phyloP scores from a whole-genome alignment of 2,888 invertebrate species.

The Leuctra nigra region DNA sequence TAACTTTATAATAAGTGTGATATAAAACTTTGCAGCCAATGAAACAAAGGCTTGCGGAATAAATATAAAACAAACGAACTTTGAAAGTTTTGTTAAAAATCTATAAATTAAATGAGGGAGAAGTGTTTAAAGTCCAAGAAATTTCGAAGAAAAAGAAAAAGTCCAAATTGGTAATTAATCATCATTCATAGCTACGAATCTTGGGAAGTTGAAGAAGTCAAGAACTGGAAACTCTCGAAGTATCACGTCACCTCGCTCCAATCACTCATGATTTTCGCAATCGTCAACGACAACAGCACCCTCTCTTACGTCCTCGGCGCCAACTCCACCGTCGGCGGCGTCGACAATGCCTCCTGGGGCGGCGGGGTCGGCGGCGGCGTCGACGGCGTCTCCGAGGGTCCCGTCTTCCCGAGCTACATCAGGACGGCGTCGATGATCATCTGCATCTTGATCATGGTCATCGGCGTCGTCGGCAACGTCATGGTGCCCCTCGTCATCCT shows the following conservation, averaged over 20 bases:
- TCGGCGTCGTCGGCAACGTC: conserved; percentile 87
- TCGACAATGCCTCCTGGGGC: conserved; percentile 6
- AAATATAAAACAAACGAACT: too few relatives aligned
- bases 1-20: too few relatives aligned
- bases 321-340: conserved; percentile 2
- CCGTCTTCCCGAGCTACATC: conserved; percentile 72
- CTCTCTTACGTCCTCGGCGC: conserved; percentile 11
- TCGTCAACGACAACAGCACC: conserved; percentile 9
- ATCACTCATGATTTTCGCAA: conserved; percentile 12
- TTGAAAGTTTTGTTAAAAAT: too few relatives aligned
- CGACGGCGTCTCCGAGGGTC: conserved; percentile 19
- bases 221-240: too few relatives aligned
- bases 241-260: too few relatives aligned
- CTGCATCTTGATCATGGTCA: conserved; percentile 79
- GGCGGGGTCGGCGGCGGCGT: conserved; percentile 13
- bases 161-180: background rate
- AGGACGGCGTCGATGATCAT: conserved; percentile 81
- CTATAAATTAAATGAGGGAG: too few relatives aligned
- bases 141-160: background rate
- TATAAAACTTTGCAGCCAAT: too few relatives aligned
- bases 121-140: background rate
- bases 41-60: too few relatives aligned
- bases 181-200: background rate
- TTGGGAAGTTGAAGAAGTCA: too few relatives aligned
- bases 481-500: conserved; percentile 91